These are phyloP conservation scores for Papilio dardanus DNA, from an alignment of 1,140 invertebrate species.

Conservation along the genomic window DNA sequence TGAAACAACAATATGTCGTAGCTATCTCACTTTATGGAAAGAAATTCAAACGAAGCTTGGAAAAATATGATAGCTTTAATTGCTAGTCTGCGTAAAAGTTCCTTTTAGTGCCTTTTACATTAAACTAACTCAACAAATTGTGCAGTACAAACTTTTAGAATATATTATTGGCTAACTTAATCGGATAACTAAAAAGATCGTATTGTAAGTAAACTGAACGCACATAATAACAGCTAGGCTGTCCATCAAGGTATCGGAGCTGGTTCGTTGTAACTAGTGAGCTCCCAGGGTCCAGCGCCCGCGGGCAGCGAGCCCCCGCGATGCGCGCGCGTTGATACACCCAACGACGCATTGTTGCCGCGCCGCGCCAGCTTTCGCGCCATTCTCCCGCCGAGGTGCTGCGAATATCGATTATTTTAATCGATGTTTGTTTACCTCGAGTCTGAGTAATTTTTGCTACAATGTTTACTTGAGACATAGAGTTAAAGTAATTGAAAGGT, in stretches of 20 bases:
- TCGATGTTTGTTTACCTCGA: constrained; percentile 76
- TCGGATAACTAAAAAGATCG: constrained; percentile 1
- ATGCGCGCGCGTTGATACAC: constrained; percentile 66
- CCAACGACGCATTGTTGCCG: constrained; percentile 75
- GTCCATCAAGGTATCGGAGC: constrained; percentile 51
- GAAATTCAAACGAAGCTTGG: not conserved
- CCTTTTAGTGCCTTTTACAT: not conserved
- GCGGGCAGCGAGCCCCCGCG: constrained; percentile 72
- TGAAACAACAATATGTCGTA: not conserved
- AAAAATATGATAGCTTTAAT: not conserved
- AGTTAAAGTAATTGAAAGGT: not conserved
- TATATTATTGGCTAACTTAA: not conserved
- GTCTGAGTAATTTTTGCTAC: constrained; percentile 29
- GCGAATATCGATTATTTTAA: constrained; percentile 63
- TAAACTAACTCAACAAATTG: not conserved
- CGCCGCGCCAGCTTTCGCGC: constrained; percentile 76
- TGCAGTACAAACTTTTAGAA: not conserved
- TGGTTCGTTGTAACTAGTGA: constrained; percentile 45
- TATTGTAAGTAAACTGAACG: constrained; percentile 9
- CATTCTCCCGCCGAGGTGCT: constrained; percentile 66
- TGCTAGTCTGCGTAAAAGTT: not conserved
- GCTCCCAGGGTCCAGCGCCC: constrained; percentile 68
- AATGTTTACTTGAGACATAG: not conserved
- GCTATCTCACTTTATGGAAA: too few species aligned
- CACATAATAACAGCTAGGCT: constrained; percentile 44